Evolutionary conservation across 2,113 vertebrate species (phyloP), one percentile per base, ranked within the genome.

Genomic region (Centrocercus urophasianus): DNA sequence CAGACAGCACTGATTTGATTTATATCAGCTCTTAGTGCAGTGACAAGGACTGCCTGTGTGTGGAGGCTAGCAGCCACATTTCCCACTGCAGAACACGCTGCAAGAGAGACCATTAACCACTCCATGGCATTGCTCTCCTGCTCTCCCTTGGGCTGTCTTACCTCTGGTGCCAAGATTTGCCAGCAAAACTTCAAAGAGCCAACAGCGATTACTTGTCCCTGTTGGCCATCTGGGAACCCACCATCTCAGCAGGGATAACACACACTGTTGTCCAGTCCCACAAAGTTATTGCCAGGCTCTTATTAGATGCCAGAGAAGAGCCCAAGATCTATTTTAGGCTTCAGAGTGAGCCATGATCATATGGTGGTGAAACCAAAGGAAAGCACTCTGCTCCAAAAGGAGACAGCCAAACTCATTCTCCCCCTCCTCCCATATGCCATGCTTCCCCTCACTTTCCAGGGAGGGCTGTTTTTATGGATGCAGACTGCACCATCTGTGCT

Each of bases 231-330:
- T 91, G 90, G 75, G 75, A 88, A 96, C 59, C 48, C 85, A 66
- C 78, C 7, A 3, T 83, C 79, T 59, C 96, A 95, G 74, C 82
- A 94, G 90, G 79, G n/a, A 34, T 64, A 19, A 60, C 76, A 82
- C 17, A 12, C 36, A 28, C 63, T 70, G 34, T 2, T 47, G 74
- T 9, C 40, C 81, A 75, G 89, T 65, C 56, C 83, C 75, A 66
- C 65, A 60, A 43, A 13, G 59, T 36, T 79, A 57, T 57, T 64
- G 18, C 47, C 86, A 92, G 77, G 77, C 80, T 92, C 40, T 59
- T 3, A 7, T 28, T 14, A 42, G 65, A 43, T 57, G 43, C 57
- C 87, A 90, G 57, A 57, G 30, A 1, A 79, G 38, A 32, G 78
- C 89, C 84, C 3, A 84, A 13, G 11, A 14, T 72, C 57, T 87